Base-by-base conservation (phyloP, 2,797 vertebrate species). In the Tauraco hartlaubi region DNA sequence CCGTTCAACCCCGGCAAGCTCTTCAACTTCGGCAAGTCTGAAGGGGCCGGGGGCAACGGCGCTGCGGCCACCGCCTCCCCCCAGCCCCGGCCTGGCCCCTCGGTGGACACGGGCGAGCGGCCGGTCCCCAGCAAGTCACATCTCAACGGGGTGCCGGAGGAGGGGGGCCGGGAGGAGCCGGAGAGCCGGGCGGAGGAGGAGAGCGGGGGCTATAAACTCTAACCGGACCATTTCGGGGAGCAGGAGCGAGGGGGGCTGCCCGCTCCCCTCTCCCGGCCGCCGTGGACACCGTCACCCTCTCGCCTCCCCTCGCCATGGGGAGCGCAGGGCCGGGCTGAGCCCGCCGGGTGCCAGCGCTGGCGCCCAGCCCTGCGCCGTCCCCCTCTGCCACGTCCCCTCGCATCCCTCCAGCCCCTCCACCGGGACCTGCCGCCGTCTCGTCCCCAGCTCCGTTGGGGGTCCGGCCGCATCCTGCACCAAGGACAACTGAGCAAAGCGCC, bases 1-100 rank as follows among this genome's bases (percentile, higher is more conserved):
- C 98, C 99, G 92, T 99, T 99, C 98, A 99, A 99, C 62, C 99
- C 99, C 7, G 98, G 99, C 95, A 99, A 99, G 97, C 99, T 99
- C 67, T 99, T 99, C 97, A 99, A 99, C 94, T 99, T 99, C 43
- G 97, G 96, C 95, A 97, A 97, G 29, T 96, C 97, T 1, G 97
- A 97, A 98, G 98, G 79, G 98, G 98, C 10, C 7, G 94, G 81
- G 12, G 82, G 66, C 44, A 96, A 94, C 11, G 91, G 94, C 0
- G 12, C 66, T 1, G 1, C 20, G 0, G 73, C 67, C 25, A 29
- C 77, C 0, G 79, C 93, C 9, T 26, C 92, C 31, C 97, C 68
- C 12, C 98, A 88, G 98, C 84, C 81, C 17, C 93, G 96, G 75
- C 98, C 77, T 39, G 98, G 88, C 95, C 96, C 93, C 96, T 98